phyloP scores from a whole-genome alignment of 2,888 invertebrate genomes.

The Drosophila demipolita region DNA sequence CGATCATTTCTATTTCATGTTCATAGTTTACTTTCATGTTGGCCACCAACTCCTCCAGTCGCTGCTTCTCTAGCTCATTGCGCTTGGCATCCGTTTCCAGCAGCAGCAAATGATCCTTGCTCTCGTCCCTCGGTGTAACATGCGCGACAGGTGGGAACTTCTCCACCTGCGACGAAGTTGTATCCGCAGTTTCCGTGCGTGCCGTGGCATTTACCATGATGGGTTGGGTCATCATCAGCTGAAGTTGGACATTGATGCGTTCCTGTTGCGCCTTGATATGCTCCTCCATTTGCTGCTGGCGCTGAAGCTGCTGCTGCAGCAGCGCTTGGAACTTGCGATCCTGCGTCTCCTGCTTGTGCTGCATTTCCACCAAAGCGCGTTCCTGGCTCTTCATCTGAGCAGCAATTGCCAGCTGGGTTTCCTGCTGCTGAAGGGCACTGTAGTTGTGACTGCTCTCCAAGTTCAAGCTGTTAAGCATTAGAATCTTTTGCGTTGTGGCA shows the following conservation, averaged over 20 bases:
- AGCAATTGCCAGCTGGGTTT: constrained; percentile 82
- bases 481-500: constrained; percentile 67
- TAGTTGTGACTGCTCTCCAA: constrained; percentile 79
- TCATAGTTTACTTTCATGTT: constrained; percentile 84
- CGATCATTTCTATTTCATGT: constrained; percentile 84
- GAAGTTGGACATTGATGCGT: constrained; percentile 83
- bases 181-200: neutral
- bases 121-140: constrained; percentile 12
- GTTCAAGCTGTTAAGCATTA: constrained; percentile 76
- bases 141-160: neutral
- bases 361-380: constrained; percentile 82
- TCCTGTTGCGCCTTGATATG: constrained; percentile 84
- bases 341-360: constrained; percentile 83
- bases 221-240: constrained; percentile 83
- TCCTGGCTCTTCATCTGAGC: constrained; percentile 84
- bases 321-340: constrained; percentile 82
- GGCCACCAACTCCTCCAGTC: constrained; percentile 84
- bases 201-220: constrained; percentile 22
- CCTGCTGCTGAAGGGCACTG: constrained; percentile 83
- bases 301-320: constrained; percentile 82
- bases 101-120: constrained; percentile 64
- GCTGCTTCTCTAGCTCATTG: constrained; percentile 82
- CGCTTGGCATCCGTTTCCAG: constrained; percentile 82
- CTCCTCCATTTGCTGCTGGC: constrained; percentile 84
- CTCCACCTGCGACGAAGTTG: neutral